Percentiles rank a stretch among this genome's conserved stretches.
These are phyloP conservation scores for Tupaia tana DNA, from an alignment of 2,113 vertebrate genomes.

Conservation along the genomic window DNA sequence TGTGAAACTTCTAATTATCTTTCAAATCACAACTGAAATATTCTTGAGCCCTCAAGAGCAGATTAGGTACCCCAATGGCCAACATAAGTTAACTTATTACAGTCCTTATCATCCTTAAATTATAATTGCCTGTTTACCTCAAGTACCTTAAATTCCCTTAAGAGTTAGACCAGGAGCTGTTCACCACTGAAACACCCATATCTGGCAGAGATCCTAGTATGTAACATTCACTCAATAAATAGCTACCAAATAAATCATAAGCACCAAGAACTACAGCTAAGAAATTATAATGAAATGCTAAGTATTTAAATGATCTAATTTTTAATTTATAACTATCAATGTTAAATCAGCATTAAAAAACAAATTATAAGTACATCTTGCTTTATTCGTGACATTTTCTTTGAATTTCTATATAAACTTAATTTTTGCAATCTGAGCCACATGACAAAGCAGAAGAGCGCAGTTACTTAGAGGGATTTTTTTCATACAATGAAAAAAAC, in stretches of 20 bases:
- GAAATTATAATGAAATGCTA: constrained; percentile 22
- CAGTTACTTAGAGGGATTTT: not conserved
- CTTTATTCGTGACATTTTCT: constrained; percentile 12
- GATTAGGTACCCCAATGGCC: not conserved
- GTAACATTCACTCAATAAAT: not conserved
- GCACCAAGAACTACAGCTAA: not conserved
- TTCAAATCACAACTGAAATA: constrained; percentile 34
- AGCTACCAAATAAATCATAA: constrained; percentile 39
- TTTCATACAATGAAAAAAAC: constrained; percentile 17
- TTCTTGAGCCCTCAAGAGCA: not conserved
- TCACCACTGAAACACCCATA: not conserved
- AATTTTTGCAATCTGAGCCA: constrained; percentile 42
- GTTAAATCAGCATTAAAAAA: constrained; percentile 46
- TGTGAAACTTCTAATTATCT: constrained; percentile 30
- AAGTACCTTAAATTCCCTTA: constrained; percentile 22
- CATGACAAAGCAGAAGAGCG: not conserved
- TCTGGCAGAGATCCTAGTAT: not conserved
- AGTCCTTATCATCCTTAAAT: not conserved
- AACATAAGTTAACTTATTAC: not conserved
- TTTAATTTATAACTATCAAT: constrained; percentile 32
- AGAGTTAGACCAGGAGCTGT: not conserved
- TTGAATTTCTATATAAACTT: not conserved
- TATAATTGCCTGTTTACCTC: constrained; percentile 22
- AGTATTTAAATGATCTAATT: constrained; percentile 36
- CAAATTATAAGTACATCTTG: constrained; percentile 2